phyloP scores from a whole-genome alignment of 2,797 vertebrate species.

The Geotrypetes seraphini region DNA sequence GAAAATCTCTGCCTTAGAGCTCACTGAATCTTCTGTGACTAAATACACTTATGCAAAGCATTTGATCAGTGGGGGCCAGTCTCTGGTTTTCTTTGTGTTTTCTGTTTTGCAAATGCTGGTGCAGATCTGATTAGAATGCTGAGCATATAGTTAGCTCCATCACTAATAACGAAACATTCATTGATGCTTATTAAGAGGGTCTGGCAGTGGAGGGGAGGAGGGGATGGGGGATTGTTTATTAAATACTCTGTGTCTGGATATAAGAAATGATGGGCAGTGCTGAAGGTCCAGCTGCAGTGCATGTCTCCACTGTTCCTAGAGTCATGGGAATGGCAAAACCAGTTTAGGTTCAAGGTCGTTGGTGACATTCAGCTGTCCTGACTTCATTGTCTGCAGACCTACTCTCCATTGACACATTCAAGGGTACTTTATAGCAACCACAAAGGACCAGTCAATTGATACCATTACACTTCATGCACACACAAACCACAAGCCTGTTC shows the following conservation, averaged over 20 bases:
- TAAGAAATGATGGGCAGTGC: slow-evolving; percentile 20
- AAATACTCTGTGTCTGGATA: slow-evolving; percentile 11
- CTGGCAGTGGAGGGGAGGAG: slow-evolving; percentile 1
- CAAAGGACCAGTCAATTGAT: slow-evolving; percentile 63
- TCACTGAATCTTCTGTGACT: slow-evolving; percentile 7
- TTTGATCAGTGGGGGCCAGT: not conserved
- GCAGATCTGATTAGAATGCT: slow-evolving; percentile 33
- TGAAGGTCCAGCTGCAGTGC: slow-evolving; percentile 27
- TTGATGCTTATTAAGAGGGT: slow-evolving; percentile 23
- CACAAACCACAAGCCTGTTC: slow-evolving; percentile 31
- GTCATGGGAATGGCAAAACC: slow-evolving; percentile 62
- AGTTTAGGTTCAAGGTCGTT: slow-evolving; percentile 71
- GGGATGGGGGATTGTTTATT: slow-evolving; percentile 32
- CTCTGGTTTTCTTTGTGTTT: slow-evolving; percentile 26
- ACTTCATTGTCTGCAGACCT: slow-evolving; percentile 62
- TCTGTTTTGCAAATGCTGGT: slow-evolving; percentile 21
- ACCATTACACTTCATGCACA: slow-evolving; percentile 48
- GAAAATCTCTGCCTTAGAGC: slow-evolving; percentile 1
- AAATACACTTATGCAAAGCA: slow-evolving; percentile 1
- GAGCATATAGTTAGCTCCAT: slow-evolving; percentile 23
- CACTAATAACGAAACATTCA: slow-evolving; percentile 24
- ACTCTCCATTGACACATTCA: slow-evolving; percentile 45
- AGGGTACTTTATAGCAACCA: slow-evolving; percentile 43
- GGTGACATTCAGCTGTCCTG: slow-evolving; percentile 68
- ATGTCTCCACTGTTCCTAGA: slow-evolving; percentile 43